Evolutionary conservation across 2,888 invertebrate genomes (phyloP).

Genomic region (Prionchulus punctatus): DNA sequence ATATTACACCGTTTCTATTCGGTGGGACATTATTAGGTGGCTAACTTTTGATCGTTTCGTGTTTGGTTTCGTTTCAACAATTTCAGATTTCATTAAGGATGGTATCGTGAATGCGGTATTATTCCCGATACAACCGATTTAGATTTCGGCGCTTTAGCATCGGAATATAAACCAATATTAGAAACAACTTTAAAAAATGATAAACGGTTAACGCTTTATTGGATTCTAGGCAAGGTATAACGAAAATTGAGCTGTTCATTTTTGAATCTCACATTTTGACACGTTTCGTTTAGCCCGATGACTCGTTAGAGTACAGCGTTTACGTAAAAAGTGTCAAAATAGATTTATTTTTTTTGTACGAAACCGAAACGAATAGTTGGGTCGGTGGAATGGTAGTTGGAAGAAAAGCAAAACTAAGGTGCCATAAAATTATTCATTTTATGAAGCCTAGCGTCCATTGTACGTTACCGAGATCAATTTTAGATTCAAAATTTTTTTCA

Average conservation of each 20-base stretch:
- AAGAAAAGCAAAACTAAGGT: slow-evolving; percentile 8
- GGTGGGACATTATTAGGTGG: slow-evolving; percentile 1
- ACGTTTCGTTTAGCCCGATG: slow-evolving; percentile 10
- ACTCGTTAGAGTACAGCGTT: slow-evolving; percentile 13
- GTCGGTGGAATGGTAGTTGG: slow-evolving; percentile 11
- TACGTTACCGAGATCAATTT: background rate
- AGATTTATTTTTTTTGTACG: slow-evolving; percentile 12
- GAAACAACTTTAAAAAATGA: background rate
- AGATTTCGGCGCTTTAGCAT: slow-evolving; percentile 8
- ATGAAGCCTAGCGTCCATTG: background rate
- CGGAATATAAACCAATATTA: slow-evolving; percentile 3
- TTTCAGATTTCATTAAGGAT: slow-evolving; percentile 3
- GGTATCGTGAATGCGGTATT: slow-evolving; percentile 11
- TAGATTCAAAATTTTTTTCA: background rate
- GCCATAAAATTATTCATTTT: background rate
- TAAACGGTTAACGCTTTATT: slow-evolving; percentile 4
- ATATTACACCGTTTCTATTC: background rate
- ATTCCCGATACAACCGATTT: slow-evolving; percentile 13
- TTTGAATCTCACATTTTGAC: no score
- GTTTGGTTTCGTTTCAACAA: background rate
- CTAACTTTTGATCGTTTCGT: background rate
- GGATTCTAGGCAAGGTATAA: slow-evolving; percentile 12
- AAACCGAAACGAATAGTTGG: slow-evolving; percentile 5
- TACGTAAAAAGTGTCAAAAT: background rate
- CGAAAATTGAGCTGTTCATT: no score